phyloP scores from a whole-genome alignment of 2,797 vertebrate genomes.

The Lindbergichthys nudifrons region DNA sequence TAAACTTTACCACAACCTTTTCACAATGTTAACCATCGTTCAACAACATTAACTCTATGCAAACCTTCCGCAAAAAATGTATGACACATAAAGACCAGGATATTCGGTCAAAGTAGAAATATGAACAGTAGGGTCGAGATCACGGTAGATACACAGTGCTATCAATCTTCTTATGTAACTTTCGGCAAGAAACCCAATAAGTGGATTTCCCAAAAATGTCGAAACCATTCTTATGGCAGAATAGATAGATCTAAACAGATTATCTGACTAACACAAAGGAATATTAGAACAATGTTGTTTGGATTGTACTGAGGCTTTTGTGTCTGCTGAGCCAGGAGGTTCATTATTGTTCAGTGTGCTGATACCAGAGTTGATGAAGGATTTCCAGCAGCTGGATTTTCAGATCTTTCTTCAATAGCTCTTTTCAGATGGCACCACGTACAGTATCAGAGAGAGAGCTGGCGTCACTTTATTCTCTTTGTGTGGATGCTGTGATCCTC shows the following conservation, averaged over 20 bases:
- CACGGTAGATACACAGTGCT: background rate
- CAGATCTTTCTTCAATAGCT: constrained; percentile 60
- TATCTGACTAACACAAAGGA: constrained; percentile 27
- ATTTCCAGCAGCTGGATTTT: constrained; percentile 57
- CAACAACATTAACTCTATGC: too few relatives aligned
- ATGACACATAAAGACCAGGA: too few relatives aligned
- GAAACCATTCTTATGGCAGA: background rate
- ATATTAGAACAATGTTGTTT: constrained; percentile 48
- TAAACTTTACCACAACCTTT: too few relatives aligned
- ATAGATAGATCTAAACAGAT: constrained; percentile 9
- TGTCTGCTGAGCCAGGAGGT: constrained; percentile 36
- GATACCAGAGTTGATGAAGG: constrained; percentile 40
- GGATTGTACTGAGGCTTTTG: constrained; percentile 41
- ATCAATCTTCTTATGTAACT: background rate
- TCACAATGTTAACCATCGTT: too few relatives aligned
- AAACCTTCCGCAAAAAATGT: too few relatives aligned
- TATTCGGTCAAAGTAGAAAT: too few relatives aligned
- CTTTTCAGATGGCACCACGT: constrained; percentile 34
- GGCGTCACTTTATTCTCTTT: constrained; percentile 56
- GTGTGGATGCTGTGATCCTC: constrained; percentile 46
- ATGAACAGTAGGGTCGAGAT: too few relatives aligned
- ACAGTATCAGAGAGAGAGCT: constrained; percentile 52
- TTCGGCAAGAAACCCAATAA: background rate
- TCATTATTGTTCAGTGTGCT: constrained; percentile 48
- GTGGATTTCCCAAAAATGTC: background rate